Base-by-base conservation (phyloP, 2,888 invertebrate genomes). In the Epistrophe grossulariae region DNA sequence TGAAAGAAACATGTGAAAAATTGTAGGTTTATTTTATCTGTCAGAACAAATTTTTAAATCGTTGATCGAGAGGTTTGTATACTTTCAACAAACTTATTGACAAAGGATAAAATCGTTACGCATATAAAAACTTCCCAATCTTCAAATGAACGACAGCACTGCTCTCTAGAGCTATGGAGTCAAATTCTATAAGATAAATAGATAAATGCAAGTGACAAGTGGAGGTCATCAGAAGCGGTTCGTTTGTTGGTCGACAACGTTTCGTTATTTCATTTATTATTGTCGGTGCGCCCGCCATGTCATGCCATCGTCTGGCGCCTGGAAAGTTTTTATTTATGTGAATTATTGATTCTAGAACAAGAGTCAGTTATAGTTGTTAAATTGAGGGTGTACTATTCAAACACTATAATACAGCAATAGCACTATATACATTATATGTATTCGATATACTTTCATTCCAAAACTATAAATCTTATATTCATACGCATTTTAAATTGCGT, bases 391-490 rank as follows among this genome's bases (percentile, higher is more conserved):
- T 64, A 38, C 38, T 6, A 62, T 10, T 59, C 6, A 17, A 15
- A 60, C 19, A 35, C 59, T 17, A 10, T 1, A 10, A 10, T 1
- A 10, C 48, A 48, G 24, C 3, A 24, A 15, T 4, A 40, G 40
- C 35, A 55, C 15, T n/a, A 24, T 24, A 24, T 24, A n/a, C 5
- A 24, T 3, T n/a, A 24, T 24, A 24, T 24, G 9, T 2, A 24
- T 3, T 40, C 19, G 40, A 19, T 24, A 19, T 24, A 40, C n/a
- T 28, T 62, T 70, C 35, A 45, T 48, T 15, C 13, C 6, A 24
- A 59, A 43, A 19, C 28, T 77, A 72, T 84, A 84, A 84, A 84
- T 84, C 76, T 80, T 72, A 76, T 38, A 55, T 66, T 45, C 48
- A 66, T 35, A 70, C 72, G 68, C 66, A 59, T 68, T 72, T 82